Conservation (phyloP, 2,113 vertebrate species). For the Todiramphus saurophagus region DNA sequence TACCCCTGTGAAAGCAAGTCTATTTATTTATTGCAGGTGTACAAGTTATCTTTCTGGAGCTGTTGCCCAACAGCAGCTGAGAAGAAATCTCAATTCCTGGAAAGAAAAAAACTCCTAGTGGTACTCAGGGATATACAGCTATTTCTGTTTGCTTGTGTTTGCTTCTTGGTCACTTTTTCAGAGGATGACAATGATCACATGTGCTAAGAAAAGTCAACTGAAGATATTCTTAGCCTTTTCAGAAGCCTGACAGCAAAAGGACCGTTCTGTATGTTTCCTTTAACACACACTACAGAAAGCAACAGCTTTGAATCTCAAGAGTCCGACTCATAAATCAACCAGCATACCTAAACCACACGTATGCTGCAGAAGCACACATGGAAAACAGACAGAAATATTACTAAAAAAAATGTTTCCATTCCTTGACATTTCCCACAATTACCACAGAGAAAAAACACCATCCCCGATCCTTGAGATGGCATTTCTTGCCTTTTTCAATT, state of each 20-base stretch:
- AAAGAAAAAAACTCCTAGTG: background rate
- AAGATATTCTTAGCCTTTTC: background rate
- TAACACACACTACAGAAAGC: background rate
- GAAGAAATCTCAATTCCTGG: background rate
- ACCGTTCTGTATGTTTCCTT: background rate
- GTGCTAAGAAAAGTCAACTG: background rate
- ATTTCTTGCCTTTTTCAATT: background rate
- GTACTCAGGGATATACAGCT: background rate
- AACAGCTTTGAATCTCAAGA: background rate
- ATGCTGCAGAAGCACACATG: background rate
- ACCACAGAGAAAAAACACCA: background rate
- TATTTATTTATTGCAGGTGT: background rate
- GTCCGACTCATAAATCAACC: background rate
- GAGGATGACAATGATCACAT: background rate
- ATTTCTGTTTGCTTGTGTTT: background rate
- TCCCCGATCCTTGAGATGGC: background rate
- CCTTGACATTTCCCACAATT: background rate
- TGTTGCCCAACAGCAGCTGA: background rate
- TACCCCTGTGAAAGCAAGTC: background rate
- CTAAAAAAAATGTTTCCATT: slow-evolving; percentile 42
- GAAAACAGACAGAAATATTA: background rate
- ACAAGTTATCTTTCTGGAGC: background rate
- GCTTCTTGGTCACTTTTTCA: background rate
- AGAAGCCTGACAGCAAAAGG: slow-evolving; percentile 4
- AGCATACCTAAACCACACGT: background rate